Evolutionary conservation across 2,797 vertebrate species (phyloP).

Genomic region (Rhinoraja longicauda): DNA sequence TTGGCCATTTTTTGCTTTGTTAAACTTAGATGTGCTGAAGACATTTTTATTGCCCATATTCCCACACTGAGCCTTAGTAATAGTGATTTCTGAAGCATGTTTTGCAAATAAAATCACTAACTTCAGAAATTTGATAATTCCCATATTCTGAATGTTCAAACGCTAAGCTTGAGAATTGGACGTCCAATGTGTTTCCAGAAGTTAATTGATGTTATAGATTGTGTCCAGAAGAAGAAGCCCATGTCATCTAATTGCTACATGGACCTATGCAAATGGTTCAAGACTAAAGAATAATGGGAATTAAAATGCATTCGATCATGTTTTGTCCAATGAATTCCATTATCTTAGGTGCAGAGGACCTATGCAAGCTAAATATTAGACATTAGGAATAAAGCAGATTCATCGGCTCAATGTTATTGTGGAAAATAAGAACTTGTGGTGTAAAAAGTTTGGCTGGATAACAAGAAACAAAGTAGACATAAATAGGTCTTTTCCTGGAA

Average conservation of each 20-base stretch:
- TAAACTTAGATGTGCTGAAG: not conserved
- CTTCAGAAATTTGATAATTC: not conserved
- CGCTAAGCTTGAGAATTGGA: not conserved
- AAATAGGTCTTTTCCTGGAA: no score
- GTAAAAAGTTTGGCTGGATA: no score
- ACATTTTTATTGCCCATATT: not conserved
- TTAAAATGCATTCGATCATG: not conserved
- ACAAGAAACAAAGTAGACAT: no score
- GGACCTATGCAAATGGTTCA: not conserved
- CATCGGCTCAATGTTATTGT: not conserved
- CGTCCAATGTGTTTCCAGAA: not conserved
- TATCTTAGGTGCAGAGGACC: not conserved
- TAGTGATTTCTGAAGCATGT: not conserved
- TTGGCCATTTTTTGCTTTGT: not conserved
- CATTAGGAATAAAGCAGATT: not conserved
- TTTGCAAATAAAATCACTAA: not conserved
- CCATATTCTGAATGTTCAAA: not conserved
- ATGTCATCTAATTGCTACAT: not conserved
- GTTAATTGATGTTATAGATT: not conserved
- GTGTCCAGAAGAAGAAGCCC: not conserved
- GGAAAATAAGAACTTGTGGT: no score
- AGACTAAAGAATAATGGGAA: not conserved
- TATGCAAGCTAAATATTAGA: not conserved
- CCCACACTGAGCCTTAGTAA: not conserved
- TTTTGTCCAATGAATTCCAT: not conserved